Evolutionary conservation across 2,888 invertebrate genomes (phyloP).

Genomic region (Brassicogethes aeneus): DNA sequence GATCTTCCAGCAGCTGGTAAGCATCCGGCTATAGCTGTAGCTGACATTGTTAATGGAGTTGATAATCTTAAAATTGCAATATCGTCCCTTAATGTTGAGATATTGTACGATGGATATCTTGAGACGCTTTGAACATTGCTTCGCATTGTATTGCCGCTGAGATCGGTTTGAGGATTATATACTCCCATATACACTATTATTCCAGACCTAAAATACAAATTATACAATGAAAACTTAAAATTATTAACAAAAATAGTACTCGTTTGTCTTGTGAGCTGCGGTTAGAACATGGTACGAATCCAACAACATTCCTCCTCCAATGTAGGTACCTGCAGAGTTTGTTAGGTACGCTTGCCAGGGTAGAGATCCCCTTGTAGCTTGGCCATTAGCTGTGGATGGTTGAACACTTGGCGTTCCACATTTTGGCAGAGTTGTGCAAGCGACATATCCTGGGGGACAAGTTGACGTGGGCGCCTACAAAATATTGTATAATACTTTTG

Average conservation of each 20-base stretch:
- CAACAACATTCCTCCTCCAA: slow-evolving; percentile 63
- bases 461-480: slow-evolving; percentile 3
- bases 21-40: slow-evolving; percentile 54
- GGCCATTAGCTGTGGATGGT: slow-evolving; percentile 36
- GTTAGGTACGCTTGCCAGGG: slow-evolving; percentile 56
- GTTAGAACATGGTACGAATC: slow-evolving; percentile 57
- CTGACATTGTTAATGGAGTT: slow-evolving; percentile 44
- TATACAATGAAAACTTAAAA: not conserved
- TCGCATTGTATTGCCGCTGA: not conserved
- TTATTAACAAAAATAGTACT: no score
- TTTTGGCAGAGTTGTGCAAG: slow-evolving; percentile 11
- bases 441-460: slow-evolving; percentile 15
- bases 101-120: slow-evolving; percentile 54
- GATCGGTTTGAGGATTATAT: slow-evolving; percentile 12
- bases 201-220: slow-evolving; percentile 1
- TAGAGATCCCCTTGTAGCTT: slow-evolving; percentile 58
- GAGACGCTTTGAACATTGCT: slow-evolving; percentile 8
- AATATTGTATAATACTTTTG: no score
- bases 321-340: slow-evolving; percentile 37
- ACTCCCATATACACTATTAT: slow-evolving; percentile 10
- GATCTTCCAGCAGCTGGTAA: slow-evolving; percentile 38
- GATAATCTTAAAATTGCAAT: slow-evolving; percentile 65
- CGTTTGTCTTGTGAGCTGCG: slow-evolving; percentile 55
- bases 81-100: slow-evolving; percentile 66
- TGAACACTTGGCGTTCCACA: slow-evolving; percentile 15